Evolutionary conservation across 2,888 invertebrate genomes (phyloP), one percentile per base, ranked within the genome.

Genomic region (Aphodius sticticus): DNA sequence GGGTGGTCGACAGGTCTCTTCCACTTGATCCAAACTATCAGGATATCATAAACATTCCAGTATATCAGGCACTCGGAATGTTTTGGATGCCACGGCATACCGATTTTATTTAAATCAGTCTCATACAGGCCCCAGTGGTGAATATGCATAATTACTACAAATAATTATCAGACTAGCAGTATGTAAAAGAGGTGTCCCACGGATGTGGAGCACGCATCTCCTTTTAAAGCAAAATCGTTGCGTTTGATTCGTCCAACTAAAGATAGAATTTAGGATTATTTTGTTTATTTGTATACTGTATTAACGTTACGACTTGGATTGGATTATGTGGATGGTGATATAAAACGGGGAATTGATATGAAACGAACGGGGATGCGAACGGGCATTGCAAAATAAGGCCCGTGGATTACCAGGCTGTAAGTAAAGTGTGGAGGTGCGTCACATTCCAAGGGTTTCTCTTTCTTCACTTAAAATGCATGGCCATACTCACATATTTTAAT

Each of bases 91-190:
- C 26, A 26, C 26, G n/a, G 38, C 38, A 7, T 38, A 7, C 38
- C 7, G 53, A 53, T 53, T 53, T 9, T 53, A 53, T 53, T 53
- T 53, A 53, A 53, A 53, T 53, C 53, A 53, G 9, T 53, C 53
- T 53, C 26, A 3, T 26, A 53, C 53, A 53, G 53, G 53, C 53
- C 53, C 53, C 53, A 53, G 6, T 15, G 71, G 77, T 78, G 80
- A 80, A 81, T 82, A 85, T 85, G 82, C 84, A 83, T 84, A 84
- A 84, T 84, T 84, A 84, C 82, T 80, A 81, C 77, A 80, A 78
- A 78, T 76, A 77, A 38, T 77, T 83, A 84, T 81, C 81, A 84
- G 83, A 82, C 80, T 35, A 82, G 81, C 84, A 85, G 82, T 77
- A 81, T 35, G 26, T 69, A 15, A 38, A 53, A 78, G 77, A 80